A percentile compares a stretch with the other conserved stretches of the same genome.
Evolutionary conservation across 2,113 vertebrate species (phyloP).

Genomic region (Embiotoca jacksoni): DNA sequence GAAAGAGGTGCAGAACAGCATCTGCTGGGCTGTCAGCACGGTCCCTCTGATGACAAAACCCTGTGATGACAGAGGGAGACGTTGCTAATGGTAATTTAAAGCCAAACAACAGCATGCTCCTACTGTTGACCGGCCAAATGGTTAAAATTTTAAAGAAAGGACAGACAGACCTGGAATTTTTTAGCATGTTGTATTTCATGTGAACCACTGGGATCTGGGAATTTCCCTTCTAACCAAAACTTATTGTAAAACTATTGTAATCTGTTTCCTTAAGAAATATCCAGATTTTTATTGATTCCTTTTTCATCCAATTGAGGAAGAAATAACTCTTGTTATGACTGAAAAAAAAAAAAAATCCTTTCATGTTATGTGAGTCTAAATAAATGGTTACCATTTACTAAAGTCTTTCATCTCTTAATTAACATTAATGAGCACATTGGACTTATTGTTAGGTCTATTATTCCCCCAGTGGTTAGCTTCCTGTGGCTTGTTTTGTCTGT

Average conservation of each 20-base stretch:
- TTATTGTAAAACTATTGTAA: not conserved
- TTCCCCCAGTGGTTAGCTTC: slow-evolving; percentile 21
- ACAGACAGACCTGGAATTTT: not conserved
- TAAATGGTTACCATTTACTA: slow-evolving; percentile 33
- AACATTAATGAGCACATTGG: slow-evolving; percentile 42
- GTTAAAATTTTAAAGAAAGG: not conserved
- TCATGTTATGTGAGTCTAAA: slow-evolving; percentile 18
- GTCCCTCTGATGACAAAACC: slow-evolving; percentile 14
- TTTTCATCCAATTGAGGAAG: slow-evolving; percentile 74
- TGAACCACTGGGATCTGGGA: not conserved
- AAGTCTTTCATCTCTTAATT: slow-evolving; percentile 58
- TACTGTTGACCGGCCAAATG: not conserved
- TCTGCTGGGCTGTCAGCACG: slow-evolving; percentile 45
- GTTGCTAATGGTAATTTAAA: slow-evolving; percentile 17
- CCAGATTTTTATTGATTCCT: not conserved
- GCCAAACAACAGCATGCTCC: slow-evolving; percentile 42
- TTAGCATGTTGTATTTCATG: not conserved
- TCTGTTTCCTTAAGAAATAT: not conserved
- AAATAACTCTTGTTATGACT: slow-evolving; percentile 45
- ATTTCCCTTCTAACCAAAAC: not conserved
- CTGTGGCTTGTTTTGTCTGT: slow-evolving; percentile 40
- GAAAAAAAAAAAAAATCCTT: not conserved
- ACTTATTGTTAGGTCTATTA: slow-evolving; percentile 36
- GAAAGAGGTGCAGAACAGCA: slow-evolving; percentile 40
- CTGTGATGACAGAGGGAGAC: slow-evolving; percentile 45